Evolutionary conservation across 2,888 invertebrate genomes (phyloP).

Genomic region (Sarcophaga caerulescens): DNA sequence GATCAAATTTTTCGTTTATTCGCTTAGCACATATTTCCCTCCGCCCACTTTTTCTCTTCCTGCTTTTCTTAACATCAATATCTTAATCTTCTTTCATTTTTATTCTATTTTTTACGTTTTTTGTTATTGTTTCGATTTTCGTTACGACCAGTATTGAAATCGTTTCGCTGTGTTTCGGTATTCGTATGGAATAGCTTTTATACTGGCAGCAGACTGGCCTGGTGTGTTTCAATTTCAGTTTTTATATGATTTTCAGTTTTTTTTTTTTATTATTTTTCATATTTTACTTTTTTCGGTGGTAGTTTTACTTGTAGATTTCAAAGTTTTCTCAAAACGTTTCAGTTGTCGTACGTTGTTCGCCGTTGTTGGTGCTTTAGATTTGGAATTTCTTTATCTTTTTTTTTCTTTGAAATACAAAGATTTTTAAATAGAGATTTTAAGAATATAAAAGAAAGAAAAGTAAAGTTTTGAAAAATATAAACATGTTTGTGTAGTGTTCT

Average conservation of each 20-base stretch:
- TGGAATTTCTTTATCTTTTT: slow-evolving; percentile 19
- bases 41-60: neutral
- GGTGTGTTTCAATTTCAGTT: slow-evolving; percentile 61
- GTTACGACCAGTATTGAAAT: slow-evolving; percentile 65
- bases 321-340: slow-evolving; percentile 69
- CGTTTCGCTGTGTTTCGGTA: slow-evolving; percentile 58
- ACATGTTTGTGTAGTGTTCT: neutral
- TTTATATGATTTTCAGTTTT: slow-evolving; percentile 58
- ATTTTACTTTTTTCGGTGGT: slow-evolving; percentile 64
- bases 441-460: neutral
- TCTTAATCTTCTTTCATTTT: slow-evolving; percentile 35
- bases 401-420: neutral
- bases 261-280: slow-evolving; percentile 11
- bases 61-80: neutral
- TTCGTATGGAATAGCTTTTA: slow-evolving; percentile 68
- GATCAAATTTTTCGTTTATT: neutral
- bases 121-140: slow-evolving; percentile 61
- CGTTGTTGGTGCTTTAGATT: slow-evolving; percentile 59
- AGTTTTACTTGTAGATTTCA: slow-evolving; percentile 68
- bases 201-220: slow-evolving; percentile 1
- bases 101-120: slow-evolving; percentile 39
- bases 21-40: neutral
- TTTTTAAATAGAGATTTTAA: neutral
- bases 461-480: neutral
- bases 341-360: slow-evolving; percentile 59